phyloP scores from a whole-genome alignment of 2,113 vertebrate species.

The Sturnira hondurensis region DNA sequence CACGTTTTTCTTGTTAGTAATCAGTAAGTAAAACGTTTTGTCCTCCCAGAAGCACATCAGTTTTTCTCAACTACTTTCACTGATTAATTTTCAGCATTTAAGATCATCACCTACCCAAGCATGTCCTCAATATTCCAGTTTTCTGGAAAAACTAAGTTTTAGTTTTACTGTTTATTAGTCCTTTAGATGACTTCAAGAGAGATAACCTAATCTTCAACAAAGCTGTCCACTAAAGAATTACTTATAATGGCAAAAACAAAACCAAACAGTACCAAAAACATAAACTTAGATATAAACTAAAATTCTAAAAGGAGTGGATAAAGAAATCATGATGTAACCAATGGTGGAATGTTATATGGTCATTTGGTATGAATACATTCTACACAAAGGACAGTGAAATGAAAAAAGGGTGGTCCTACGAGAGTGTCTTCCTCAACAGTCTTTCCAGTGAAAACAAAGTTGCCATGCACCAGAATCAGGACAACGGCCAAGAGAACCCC shows the following conservation, averaged over 20 bases:
- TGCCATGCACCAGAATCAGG: not conserved
- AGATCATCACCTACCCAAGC: slow-evolving; percentile 2
- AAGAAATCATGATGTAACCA: not conserved
- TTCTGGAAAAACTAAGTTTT: not conserved
- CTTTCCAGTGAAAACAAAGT: not conserved
- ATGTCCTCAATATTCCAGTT: not conserved
- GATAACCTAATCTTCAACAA: not conserved
- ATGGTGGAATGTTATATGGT: not conserved
- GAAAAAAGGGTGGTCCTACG: not conserved
- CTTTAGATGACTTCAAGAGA: slow-evolving; percentile 7
- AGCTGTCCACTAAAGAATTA: not conserved
- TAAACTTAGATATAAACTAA: not conserved
- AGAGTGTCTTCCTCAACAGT: not conserved
- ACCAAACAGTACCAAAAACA: not conserved
- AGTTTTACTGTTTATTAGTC: slow-evolving; percentile 14
- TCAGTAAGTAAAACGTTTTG: not conserved
- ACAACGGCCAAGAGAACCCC: not conserved
- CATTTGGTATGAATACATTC: not conserved
- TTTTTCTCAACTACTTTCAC: slow-evolving; percentile 31
- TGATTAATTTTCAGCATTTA: slow-evolving; percentile 43
- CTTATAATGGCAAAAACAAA: not conserved
- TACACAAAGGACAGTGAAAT: not conserved
- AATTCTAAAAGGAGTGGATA: not conserved
- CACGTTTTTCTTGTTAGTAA: not conserved
- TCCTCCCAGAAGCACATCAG: not conserved